A percentile compares a stretch with the other conserved stretches of the same genome.
These are phyloP conservation scores for Unio pictorum DNA, from an alignment of 2,888 invertebrate genomes.

Conservation along the genomic window DNA sequence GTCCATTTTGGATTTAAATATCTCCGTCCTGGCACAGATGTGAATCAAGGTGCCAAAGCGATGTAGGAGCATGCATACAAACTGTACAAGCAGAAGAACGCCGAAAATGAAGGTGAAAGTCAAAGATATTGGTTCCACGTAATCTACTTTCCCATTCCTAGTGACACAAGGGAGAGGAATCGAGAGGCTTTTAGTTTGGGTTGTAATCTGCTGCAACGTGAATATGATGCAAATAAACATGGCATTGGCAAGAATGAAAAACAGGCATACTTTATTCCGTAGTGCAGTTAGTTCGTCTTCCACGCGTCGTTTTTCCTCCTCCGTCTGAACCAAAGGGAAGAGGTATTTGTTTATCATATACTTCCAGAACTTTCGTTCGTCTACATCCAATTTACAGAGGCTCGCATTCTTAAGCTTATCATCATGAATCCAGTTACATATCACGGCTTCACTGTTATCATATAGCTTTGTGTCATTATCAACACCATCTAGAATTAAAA, in stretches of 20 bases:
- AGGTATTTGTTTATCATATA: conserved; percentile 94
- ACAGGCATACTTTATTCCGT: conserved; percentile 81
- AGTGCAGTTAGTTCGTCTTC: conserved; percentile 82
- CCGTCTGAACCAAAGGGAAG: conserved; percentile 92
- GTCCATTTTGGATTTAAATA: too few species aligned
- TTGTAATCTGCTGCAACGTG: conserved; percentile 92
- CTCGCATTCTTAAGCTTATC: neutral
- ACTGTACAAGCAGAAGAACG: neutral
- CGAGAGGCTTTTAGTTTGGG: neutral
- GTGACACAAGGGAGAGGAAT: neutral
- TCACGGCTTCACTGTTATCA: too few species aligned
- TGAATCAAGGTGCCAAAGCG: too few species aligned
- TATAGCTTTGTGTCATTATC: too few species aligned
- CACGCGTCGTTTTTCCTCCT: conserved; percentile 75
- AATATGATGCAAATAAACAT: conserved; percentile 98
- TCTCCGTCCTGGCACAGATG: too few species aligned
- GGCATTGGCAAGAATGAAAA: conserved; percentile 97
- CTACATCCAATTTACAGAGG: conserved; percentile 75
- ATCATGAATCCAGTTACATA: too few species aligned
- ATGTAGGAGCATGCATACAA: too few species aligned
- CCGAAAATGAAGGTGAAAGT: conserved; percentile 8
- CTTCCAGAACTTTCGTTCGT: conserved; percentile 92
- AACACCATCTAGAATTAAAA: too few species aligned
- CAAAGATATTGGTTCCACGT: conserved; percentile 6
- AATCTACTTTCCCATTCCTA: neutral